These are phyloP conservation scores for Dufourea novaeangliae DNA, from an alignment of 1,140 invertebrate species.

Conservation along the genomic window DNA sequence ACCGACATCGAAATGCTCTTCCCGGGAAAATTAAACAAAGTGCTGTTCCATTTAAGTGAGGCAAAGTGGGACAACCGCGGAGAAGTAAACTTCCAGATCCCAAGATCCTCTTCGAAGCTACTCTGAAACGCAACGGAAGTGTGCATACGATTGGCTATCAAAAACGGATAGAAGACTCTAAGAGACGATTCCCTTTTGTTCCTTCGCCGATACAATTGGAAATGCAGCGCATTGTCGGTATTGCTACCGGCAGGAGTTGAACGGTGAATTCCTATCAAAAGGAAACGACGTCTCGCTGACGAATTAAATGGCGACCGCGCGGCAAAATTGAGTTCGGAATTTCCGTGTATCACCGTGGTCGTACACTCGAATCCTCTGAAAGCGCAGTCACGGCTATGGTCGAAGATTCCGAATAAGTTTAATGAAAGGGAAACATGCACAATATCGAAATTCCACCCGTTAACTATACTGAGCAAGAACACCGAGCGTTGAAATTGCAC, in stretches of 20 bases:
- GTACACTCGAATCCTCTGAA: neutral
- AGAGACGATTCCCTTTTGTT: neutral
- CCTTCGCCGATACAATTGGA: neutral
- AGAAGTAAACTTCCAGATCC: neutral
- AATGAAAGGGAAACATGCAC: slow-evolving; percentile 23
- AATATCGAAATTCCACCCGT: neutral
- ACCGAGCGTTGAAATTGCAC: neutral
- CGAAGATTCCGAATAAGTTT: slow-evolving; percentile 31
- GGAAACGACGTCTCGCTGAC: neutral
- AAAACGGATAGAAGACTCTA: neutral
- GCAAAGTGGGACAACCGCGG: neutral
- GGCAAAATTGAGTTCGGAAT: slow-evolving; percentile 5
- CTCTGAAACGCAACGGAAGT: neutral
- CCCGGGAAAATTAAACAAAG: neutral
- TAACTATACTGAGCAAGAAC: neutral
- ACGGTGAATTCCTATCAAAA: neutral
- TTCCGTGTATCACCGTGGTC: neutral
- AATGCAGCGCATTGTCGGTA: neutral
- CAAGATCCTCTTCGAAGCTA: neutral
- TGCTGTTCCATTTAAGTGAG: slow-evolving; percentile 3
- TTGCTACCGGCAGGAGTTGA: neutral
- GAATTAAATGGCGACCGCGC: neutral
- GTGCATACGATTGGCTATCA: neutral
- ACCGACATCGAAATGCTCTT: neutral
- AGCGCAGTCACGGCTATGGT: neutral